Base-by-base conservation (phyloP, 1,140 invertebrate species). In the Planococcus citri region DNA sequence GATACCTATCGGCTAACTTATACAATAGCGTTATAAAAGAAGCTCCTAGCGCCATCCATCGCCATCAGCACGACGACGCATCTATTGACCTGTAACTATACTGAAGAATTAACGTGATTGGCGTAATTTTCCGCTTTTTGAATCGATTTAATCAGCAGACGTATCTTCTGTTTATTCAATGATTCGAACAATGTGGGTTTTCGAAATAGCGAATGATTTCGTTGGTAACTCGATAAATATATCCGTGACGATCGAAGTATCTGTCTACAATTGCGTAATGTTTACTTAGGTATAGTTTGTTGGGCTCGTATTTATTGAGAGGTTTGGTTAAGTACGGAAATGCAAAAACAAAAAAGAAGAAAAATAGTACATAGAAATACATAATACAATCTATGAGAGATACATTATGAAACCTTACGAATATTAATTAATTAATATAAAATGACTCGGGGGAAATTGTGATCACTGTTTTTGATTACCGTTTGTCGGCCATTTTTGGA, bases 391-490 rank as follows among this genome's bases (percentile, higher is more conserved):
- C n/a, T n/a, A n/a, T n/a, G 29, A 33, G 29, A 33, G 29, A 33
- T 33, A 33, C 29, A 33, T 33, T 33, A 33, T 12, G 29, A 51
- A 51, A 51, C 17, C 10, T 51, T 24, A 64, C 17, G 10, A 24
- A 6, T 60, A 60, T 24, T 64, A 64, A 64, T 25, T 17, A 64
- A 64, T 9, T 17, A 51, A 51, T 51, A 9, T 9, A 51, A 51
- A 51, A 51, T 51, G 41, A 51, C 41, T 51, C n/a, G n/a, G 41
- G 41, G 2, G n/a, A 51, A 51, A 9, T 6, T 51, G n/a, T 51
- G 22, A 64, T 64, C 60, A 64, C 60, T 64, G 22, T 10, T 64
- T 64, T 64, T 64, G 60, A 64, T 64, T 64, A 20, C 17, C 25
- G 60, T 24, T 64, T 25, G 22, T 24, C 20, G 60, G 24, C 60